A percentile compares a stretch with the other conserved stretches of the same genome.
Evolutionary conservation across 1,140 invertebrate species (phyloP).

Genomic region (Drosophila malerkotliana): DNA sequence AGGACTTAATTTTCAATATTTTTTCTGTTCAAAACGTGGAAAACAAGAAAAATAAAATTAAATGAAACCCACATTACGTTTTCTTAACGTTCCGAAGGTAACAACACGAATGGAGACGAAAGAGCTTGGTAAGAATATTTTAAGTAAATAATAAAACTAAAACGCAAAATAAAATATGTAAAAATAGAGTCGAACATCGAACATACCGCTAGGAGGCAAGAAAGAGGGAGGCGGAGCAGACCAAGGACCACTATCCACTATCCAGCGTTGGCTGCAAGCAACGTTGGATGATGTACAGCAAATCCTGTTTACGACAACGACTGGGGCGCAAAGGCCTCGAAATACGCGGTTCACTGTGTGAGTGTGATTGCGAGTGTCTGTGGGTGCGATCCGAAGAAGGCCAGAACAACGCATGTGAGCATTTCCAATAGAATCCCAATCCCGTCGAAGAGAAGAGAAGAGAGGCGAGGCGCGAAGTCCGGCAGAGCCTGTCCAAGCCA

Average conservation of each 20-base stretch:
- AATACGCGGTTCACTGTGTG: conserved; percentile 49
- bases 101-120: conserved; percentile 40
- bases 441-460: conserved; percentile 47
- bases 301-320: conserved; percentile 53
- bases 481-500: conserved; percentile 24
- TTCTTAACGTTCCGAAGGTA: not conserved
- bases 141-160: conserved; percentile 38
- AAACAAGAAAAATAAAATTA: conserved; percentile 21
- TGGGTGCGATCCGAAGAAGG: conserved; percentile 42
- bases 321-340: conserved; percentile 63
- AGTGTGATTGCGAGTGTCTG: conserved; percentile 28
- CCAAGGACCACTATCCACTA: conserved; percentile 62
- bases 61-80: not conserved
- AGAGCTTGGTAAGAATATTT: conserved; percentile 35
- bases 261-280: conserved; percentile 69
- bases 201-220: conserved; percentile 66
- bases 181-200: conserved; percentile 44
- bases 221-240: conserved; percentile 47
- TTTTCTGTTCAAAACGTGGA: conserved; percentile 44
- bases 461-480: conserved; percentile 55
- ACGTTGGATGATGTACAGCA: conserved; percentile 66
- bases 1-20: conserved; percentile 3
- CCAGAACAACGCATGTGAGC: conserved; percentile 27
- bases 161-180: conserved; percentile 51
- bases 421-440: conserved; percentile 62